These are phyloP conservation scores for Invenusta paracnida DNA, from an alignment of 2,888 invertebrate species.

Conservation along the genomic window DNA sequence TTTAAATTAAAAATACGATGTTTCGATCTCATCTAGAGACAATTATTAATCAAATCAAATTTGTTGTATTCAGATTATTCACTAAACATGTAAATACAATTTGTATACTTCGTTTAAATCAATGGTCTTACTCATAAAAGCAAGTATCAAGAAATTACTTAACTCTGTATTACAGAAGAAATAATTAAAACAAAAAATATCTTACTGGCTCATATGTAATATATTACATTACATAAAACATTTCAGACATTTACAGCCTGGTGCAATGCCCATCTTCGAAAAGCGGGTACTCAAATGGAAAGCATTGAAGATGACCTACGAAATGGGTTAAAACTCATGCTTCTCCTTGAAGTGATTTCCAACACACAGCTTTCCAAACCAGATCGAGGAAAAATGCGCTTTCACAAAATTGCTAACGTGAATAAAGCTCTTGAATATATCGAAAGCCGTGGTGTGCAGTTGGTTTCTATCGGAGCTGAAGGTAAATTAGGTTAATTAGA, in stretches of 20 bases:
- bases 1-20: too few species aligned
- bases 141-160: too few species aligned
- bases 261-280: constrained; percentile 99
- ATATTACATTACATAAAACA: too few species aligned
- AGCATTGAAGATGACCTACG: constrained; percentile 99
- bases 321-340: constrained; percentile 97
- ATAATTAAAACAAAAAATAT: too few species aligned
- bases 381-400: constrained; percentile 95
- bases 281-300: constrained; percentile 96
- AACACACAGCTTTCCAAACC: constrained; percentile 97
- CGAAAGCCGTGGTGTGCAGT: constrained; percentile 94
- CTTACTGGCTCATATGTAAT: too few species aligned
- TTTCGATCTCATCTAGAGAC: too few species aligned
- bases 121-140: too few species aligned
- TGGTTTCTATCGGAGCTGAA: constrained; percentile 98
- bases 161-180: too few species aligned
- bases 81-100: too few species aligned
- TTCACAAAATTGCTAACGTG: constrained; percentile 98
- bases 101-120: too few species aligned
- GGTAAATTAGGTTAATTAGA: constrained; percentile 62
- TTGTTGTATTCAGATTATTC: too few species aligned
- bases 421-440: constrained; percentile 98
- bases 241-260: constrained; percentile 96
- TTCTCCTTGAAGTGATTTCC: constrained; percentile 87
- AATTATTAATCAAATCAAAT: too few species aligned